Evolutionary conservation across 1,140 invertebrate genomes (phyloP).

Genomic region (Drosophila azteca): DNA sequence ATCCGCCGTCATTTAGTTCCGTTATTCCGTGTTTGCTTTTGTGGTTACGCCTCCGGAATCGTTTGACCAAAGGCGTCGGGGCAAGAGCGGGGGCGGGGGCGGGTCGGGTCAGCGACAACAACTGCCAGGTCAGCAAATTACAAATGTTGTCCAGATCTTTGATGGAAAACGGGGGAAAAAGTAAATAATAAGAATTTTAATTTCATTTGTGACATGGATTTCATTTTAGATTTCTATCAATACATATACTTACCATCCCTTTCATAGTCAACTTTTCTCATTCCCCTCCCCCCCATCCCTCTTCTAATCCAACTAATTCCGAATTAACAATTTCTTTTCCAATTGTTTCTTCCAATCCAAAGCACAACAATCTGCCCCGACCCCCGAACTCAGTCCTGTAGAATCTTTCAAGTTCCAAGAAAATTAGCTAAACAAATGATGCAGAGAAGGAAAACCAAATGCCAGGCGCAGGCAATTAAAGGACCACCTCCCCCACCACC

Average conservation of each 20-base stretch:
- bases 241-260: no score
- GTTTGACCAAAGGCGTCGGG: slow-evolving; percentile 17
- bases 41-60: slow-evolving; percentile 46
- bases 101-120: slow-evolving; percentile 39
- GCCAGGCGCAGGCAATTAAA: slow-evolving; percentile 75
- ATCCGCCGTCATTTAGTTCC: slow-evolving; percentile 38
- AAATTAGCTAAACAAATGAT: slow-evolving; percentile 78
- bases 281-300: neutral
- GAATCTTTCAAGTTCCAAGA: slow-evolving; percentile 40
- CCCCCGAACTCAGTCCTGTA: neutral
- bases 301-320: neutral
- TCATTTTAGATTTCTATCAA: no score
- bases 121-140: slow-evolving; percentile 32
- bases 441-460: slow-evolving; percentile 65
- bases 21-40: slow-evolving; percentile 42
- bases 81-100: no score
- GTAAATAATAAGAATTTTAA: no score
- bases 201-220: no score
- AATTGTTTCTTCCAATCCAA: slow-evolving; percentile 59
- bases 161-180: neutral
- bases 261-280: neutral
- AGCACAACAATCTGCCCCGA: slow-evolving; percentile 50
- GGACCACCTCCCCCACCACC: slow-evolving; percentile 11
- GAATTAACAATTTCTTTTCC: slow-evolving; percentile 22
- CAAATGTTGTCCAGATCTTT: slow-evolving; percentile 4